Conservation (phyloP, 35 echinoderm and acorn worm species). For the Apostichopus californicus region DNA sequence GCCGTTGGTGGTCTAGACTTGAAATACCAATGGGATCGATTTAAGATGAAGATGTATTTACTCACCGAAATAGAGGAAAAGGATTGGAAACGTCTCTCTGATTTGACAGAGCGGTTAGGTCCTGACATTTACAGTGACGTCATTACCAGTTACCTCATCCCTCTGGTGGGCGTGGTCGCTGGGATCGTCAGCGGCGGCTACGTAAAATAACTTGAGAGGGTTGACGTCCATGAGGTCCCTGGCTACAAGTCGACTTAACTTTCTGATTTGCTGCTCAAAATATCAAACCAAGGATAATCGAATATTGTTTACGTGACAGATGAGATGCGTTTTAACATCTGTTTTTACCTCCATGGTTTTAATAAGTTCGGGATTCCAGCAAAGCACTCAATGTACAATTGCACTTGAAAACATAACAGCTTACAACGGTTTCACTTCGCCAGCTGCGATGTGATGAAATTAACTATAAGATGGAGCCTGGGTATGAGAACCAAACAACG, state of each 20-base stretch:
- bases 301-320: too few relatives aligned
- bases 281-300: too few relatives aligned
- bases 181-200: background rate
- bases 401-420: too few relatives aligned
- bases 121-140: background rate
- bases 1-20: constrained; percentile 26
- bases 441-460: too few relatives aligned
- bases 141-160: background rate
- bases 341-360: too few relatives aligned
- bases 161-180: background rate
- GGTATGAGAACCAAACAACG: too few relatives aligned
- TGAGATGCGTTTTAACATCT: too few relatives aligned
- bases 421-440: too few relatives aligned
- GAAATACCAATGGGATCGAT: constrained; percentile 7
- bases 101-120: background rate
- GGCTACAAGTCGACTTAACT: background rate
- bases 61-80: background rate
- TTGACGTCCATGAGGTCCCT: background rate
- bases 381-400: too few relatives aligned
- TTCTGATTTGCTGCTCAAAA: too few relatives aligned
- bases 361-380: too few relatives aligned
- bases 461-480: too few relatives aligned
- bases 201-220: background rate
- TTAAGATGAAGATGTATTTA: constrained; percentile 23
- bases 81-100: background rate